phyloP scores from a whole-genome alignment of 1,140 invertebrate species.

The Eciton burchellii region DNA sequence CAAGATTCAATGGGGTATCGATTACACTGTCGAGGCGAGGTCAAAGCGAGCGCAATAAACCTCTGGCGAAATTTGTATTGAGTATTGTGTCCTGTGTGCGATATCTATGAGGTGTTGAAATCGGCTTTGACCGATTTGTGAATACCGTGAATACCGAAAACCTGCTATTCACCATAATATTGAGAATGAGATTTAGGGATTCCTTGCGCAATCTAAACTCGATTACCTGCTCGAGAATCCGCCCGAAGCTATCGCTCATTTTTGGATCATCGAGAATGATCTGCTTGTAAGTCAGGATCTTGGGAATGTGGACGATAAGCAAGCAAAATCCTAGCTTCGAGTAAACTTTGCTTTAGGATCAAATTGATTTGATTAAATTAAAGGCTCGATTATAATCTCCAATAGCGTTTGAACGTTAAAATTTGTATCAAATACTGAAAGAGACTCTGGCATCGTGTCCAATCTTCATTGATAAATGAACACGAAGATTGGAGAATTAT shows the following conservation, averaged over 20 bases:
- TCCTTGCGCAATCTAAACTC: too few relatives aligned
- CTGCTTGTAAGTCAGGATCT: too few relatives aligned
- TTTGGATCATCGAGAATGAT: too few relatives aligned
- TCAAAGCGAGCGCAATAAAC: slow-evolving; percentile 53
- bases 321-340: too few relatives aligned
- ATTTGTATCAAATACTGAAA: neutral
- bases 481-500: too few relatives aligned
- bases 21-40: slow-evolving; percentile 38
- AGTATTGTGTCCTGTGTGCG: slow-evolving; percentile 8
- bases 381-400: neutral
- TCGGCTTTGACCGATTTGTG: neutral
- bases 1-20: slow-evolving; percentile 38
- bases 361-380: neutral
- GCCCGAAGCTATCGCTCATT: too few relatives aligned
- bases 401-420: neutral
- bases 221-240: too few relatives aligned
- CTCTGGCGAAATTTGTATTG: slow-evolving; percentile 42
- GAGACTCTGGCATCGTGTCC: too few relatives aligned
- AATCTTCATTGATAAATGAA: too few relatives aligned
- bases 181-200: too few relatives aligned
- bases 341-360: too few relatives aligned
- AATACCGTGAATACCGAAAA: neutral
- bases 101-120: neutral
- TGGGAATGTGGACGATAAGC: too few relatives aligned
- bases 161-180: slow-evolving; percentile 13